Conservation (phyloP, 2,797 vertebrate genomes). For the Amphiprion clarkii region DNA sequence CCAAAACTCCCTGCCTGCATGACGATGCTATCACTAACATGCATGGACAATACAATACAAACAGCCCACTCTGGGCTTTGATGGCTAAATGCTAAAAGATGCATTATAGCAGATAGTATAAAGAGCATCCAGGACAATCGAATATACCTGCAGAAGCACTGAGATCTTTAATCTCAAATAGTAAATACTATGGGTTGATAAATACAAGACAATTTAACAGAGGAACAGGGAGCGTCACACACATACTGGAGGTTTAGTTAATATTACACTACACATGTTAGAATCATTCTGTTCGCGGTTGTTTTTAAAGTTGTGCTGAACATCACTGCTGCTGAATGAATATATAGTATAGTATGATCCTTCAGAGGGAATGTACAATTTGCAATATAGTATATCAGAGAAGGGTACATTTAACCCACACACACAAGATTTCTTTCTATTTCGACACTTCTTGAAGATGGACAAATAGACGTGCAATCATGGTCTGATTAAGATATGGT, state of each 20-base stretch:
- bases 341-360: not conserved
- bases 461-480: not conserved
- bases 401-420: not conserved
- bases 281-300: not conserved
- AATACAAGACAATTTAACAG: slow-evolving; percentile 1
- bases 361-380: not conserved
- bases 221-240: not conserved
- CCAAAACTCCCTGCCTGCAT: slow-evolving; percentile 66
- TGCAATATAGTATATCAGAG: not conserved
- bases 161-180: not conserved
- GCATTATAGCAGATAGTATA: not conserved
- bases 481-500: not conserved
- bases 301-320: slow-evolving; percentile 7
- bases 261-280: not conserved
- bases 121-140: slow-evolving; percentile 1
- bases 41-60: slow-evolving; percentile 47
- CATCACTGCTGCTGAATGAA: not conserved
- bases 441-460: not conserved
- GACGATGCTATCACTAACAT: slow-evolving; percentile 74
- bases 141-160: not conserved
- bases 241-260: slow-evolving; percentile 2
- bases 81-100: slow-evolving; percentile 13
- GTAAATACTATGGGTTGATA: slow-evolving; percentile 13
- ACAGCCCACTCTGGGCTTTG: slow-evolving; percentile 23
- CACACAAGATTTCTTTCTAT: not conserved